These are phyloP conservation scores for Carapus acus DNA, from an alignment of 2,797 vertebrate genomes.

Conservation along the genomic window DNA sequence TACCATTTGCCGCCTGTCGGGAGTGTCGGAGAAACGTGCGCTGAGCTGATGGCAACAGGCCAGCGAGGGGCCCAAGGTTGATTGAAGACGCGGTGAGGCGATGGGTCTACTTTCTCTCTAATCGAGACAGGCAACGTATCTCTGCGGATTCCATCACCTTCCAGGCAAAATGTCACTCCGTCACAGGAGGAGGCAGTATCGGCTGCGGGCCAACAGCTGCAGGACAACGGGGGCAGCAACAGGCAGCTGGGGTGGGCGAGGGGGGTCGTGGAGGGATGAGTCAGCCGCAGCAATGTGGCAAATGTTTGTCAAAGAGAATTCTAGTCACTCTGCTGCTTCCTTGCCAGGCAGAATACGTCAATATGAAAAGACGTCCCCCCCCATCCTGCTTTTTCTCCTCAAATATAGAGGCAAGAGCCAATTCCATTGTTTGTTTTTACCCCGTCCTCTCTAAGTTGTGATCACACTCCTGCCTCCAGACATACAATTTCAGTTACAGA, in stretches of 20 bases:
- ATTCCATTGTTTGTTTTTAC: background rate
- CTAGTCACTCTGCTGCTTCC: slow-evolving; percentile 16
- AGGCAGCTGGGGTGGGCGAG: slow-evolving; percentile 31
- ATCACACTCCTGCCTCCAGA: too few species aligned
- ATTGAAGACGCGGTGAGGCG: background rate
- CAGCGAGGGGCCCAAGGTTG: slow-evolving; percentile 10
- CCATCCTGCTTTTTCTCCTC: background rate
- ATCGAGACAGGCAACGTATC: background rate
- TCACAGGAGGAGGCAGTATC: background rate
- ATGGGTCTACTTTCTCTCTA: slow-evolving; percentile 14
- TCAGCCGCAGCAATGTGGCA: slow-evolving; percentile 46
- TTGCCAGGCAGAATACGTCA: slow-evolving; percentile 1
- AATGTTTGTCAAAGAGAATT: slow-evolving; percentile 31
- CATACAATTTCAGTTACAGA: too few species aligned
- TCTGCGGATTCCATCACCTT: background rate
- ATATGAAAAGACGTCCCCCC: slow-evolving; percentile 3
- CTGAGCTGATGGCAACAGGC: background rate
- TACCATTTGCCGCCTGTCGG: background rate
- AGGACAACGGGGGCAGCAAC: slow-evolving; percentile 36
- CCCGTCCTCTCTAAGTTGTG: too few species aligned
- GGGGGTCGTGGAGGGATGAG: too few species aligned
- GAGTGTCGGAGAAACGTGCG: background rate
- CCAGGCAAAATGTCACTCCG: slow-evolving; percentile 17
- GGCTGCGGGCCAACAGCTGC: slow-evolving; percentile 27
- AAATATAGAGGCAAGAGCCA: background rate